Evolutionary conservation across 2,797 vertebrate genomes (phyloP).

Genomic region (Ptychadena robeensis): DNA sequence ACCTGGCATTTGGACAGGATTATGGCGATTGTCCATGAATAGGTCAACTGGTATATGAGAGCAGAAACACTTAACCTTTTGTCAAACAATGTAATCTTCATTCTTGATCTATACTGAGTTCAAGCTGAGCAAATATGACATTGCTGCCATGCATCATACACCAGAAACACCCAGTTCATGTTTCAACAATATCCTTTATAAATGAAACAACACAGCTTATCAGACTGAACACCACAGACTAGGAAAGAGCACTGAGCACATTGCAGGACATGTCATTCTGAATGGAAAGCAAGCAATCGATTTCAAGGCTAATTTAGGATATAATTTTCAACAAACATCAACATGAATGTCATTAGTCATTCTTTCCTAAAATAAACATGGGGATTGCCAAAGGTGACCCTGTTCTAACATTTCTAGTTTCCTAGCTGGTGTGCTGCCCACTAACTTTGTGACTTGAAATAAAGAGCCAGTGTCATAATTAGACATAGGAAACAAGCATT

Average conservation of each 20-base stretch:
- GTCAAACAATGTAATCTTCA: slow-evolving; percentile 53
- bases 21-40: slow-evolving; percentile 7
- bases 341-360: neutral
- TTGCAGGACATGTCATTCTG: neutral
- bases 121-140: slow-evolving; percentile 17
- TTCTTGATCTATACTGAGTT: slow-evolving; percentile 22
- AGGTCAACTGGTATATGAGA: slow-evolving; percentile 21
- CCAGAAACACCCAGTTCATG: slow-evolving; percentile 43
- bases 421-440: neutral
- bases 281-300: neutral
- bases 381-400: neutral
- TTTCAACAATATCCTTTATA: slow-evolving; percentile 9
- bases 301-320: neutral
- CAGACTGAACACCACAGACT: neutral
- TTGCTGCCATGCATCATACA: slow-evolving; percentile 12
- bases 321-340: neutral
- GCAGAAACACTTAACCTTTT: slow-evolving; percentile 37
- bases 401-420: neutral
- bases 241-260: neutral
- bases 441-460: neutral
- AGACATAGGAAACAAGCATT: too few species aligned
- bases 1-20: neutral
- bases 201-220: slow-evolving; percentile 26
- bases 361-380: neutral
- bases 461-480: too few species aligned